These are phyloP conservation scores for Tipula unca DNA, from an alignment of 2,888 invertebrate genomes.

Conservation along the genomic window DNA sequence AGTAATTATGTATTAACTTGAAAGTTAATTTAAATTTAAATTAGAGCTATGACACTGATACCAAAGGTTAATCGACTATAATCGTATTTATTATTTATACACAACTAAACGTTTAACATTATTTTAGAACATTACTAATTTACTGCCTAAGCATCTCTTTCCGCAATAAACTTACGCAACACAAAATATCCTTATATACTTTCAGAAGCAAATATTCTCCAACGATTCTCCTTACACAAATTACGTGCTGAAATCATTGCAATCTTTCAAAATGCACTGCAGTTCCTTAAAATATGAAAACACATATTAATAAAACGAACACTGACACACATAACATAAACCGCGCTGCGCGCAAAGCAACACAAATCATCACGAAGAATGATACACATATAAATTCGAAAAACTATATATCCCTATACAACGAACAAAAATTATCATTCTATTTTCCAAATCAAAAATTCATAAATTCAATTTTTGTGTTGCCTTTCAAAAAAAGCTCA, in stretches of 20 bases:
- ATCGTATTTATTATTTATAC: too few species aligned
- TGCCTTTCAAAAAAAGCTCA: not conserved
- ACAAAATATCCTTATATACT: too few species aligned
- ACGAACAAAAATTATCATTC: not conserved
- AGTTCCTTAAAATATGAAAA: not conserved
- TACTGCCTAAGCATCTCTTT: too few species aligned
- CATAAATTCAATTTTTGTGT: not conserved
- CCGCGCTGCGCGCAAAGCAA: not conserved
- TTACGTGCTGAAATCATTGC: not conserved
- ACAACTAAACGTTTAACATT: too few species aligned
- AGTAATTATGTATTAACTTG: too few species aligned
- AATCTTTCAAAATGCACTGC: not conserved
- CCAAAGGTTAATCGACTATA: too few species aligned
- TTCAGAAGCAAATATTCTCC: not conserved
- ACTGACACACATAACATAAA: not conserved
- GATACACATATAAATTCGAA: not conserved
- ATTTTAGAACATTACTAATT: too few species aligned
- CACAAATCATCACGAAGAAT: not conserved
- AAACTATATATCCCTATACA: not conserved
- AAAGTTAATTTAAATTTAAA: too few species aligned
- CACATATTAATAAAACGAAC: not conserved
- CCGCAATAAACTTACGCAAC: too few species aligned
- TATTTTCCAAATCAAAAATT: not conserved
- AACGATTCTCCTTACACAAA: not conserved
- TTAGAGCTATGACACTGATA: too few species aligned